Base-by-base conservation (phyloP, 64 coral and sea anemone species). In the Pocillopora verrucosa region DNA sequence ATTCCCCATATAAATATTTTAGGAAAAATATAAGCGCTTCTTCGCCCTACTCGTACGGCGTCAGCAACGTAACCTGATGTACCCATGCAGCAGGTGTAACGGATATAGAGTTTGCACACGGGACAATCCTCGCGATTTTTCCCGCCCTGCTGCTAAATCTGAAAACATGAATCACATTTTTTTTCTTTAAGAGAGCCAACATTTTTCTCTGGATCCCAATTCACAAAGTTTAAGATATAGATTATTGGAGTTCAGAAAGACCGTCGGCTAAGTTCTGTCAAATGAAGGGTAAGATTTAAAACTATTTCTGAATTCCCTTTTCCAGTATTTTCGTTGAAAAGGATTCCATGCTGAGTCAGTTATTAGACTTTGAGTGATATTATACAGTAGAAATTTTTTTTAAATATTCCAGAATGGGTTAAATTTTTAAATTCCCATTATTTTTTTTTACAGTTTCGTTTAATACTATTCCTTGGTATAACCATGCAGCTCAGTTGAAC, bases 81-180 rank as follows among this genome's bases (percentile, higher is more conserved):
- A 70, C 20, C 67, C 22, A 25, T 10, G 67, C 20, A 70, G 37
- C 75, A 77, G 36, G 37, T 77, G 75, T 1, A 56, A 37, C 14
- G 75, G 75, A 77, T 56, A 51, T 77, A 5, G 16, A 77, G 6
- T 11, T 9, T 16, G 2, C 9, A 16, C 2, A 7, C 19, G 64
- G 64, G 64, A 67, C 64, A 67, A 67, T 20, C 11, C 67, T 70
- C 6, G 11, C 10, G n/a, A 70, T 70, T 25, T 70, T 25, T 25
- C 9, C 26, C 6, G 57, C 20, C 11, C 16, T 20, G 13, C 56
- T 25, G 16, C 62, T 35, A 85, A 72, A 67, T 26, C 11, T 24
- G 82, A 85, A 72, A 85, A 70, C 61, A 85, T 85, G 61, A 85
- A 35, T 69, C 80, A 84, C 9, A 12, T 69, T 45, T 16, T 11